Evolutionary conservation across 2,797 vertebrate species (phyloP).

Genomic region (Falco berigora): DNA sequence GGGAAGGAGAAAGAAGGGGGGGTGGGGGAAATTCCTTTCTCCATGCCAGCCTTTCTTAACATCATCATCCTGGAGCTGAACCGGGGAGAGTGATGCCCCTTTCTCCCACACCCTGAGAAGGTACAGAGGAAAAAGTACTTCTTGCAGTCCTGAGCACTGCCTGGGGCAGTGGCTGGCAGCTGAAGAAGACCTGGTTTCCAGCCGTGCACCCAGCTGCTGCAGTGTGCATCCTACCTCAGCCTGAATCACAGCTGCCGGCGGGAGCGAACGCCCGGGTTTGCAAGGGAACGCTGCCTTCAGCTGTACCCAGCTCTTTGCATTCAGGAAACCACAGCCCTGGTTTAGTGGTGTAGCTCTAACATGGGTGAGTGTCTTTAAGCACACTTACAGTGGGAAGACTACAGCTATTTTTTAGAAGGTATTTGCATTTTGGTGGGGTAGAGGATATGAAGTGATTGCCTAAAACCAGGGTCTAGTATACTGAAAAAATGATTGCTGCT

Average conservation of each 20-base stretch:
- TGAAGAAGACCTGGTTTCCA: background rate
- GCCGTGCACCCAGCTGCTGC: background rate
- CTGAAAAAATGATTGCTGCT: background rate
- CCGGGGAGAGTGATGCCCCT: background rate
- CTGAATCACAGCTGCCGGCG: background rate
- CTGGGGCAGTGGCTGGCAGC: background rate
- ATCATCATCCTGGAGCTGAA: background rate
- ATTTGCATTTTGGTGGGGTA: background rate
- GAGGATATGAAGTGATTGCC: background rate
- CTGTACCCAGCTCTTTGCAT: background rate
- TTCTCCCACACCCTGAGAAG: background rate
- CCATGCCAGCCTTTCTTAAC: background rate
- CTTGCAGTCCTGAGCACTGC: background rate
- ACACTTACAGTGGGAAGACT: background rate
- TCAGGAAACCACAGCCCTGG: conserved; percentile 3
- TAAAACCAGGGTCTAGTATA: background rate
- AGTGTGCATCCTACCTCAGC: background rate
- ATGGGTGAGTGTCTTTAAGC: background rate
- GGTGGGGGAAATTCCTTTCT: background rate
- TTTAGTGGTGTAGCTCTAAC: background rate
- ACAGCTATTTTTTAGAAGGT: background rate
- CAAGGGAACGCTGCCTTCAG: background rate
- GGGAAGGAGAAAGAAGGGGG: background rate
- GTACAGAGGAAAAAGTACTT: background rate
- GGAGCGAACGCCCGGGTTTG: background rate